phyloP scores from a whole-genome alignment of 2,797 vertebrate genomes.

The Enteromius treurensis region DNA sequence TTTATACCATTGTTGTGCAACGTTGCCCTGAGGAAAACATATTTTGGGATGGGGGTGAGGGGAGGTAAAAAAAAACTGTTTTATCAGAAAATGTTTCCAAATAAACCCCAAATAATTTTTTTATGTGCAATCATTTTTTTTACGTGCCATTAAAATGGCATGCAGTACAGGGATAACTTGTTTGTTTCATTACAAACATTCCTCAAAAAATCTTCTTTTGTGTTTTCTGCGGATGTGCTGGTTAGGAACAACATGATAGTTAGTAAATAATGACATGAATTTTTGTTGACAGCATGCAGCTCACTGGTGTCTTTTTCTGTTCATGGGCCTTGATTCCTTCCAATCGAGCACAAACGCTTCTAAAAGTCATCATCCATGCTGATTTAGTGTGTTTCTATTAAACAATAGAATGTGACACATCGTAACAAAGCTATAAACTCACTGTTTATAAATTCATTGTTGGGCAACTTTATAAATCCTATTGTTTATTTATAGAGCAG shows the following conservation, averaged over 20 bases:
- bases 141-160: too few species aligned
- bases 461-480: neutral
- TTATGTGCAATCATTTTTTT: too few species aligned
- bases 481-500: neutral
- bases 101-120: too few species aligned
- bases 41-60: too few species aligned
- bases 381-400: neutral
- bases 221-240: neutral
- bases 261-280: too few species aligned
- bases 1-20: too few species aligned
- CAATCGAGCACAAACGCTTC: neutral
- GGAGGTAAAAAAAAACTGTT: too few species aligned
- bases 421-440: neutral
- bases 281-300: neutral
- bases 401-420: neutral
- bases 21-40: too few species aligned
- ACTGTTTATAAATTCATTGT: neutral
- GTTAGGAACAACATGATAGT: neutral
- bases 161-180: too few species aligned
- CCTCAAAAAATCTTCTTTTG: neutral
- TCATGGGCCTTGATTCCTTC: neutral
- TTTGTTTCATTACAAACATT: neutral
- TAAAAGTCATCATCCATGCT: neutral
- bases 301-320: too few species aligned
- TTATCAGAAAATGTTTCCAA: too few species aligned